phyloP scores from a whole-genome alignment of 2,113 vertebrate species.

The Pterocles burchelli region DNA sequence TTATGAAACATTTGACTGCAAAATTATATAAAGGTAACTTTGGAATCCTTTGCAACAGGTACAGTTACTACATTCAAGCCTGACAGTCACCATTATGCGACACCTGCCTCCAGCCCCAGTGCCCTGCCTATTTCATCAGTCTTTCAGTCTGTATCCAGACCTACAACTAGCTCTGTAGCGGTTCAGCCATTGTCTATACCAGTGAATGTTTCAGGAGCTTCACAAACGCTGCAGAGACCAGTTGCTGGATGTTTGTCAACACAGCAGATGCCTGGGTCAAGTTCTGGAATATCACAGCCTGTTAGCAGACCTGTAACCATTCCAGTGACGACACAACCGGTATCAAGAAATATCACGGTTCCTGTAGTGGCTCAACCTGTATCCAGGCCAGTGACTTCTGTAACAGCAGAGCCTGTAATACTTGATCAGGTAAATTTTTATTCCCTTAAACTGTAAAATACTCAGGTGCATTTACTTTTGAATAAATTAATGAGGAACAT shows the following conservation, averaged over 20 bases:
- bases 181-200: conserved; percentile 73
- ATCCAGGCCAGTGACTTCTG: conserved; percentile 63
- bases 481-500: background rate
- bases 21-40: conserved; percentile 27
- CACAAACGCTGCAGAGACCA: conserved; percentile 53
- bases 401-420: conserved; percentile 77
- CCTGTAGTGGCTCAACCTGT: conserved; percentile 65
- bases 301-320: conserved; percentile 62
- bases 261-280: conserved; percentile 58
- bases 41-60: conserved; percentile 75
- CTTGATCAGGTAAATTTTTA: conserved; percentile 79
- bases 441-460: background rate
- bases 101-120: conserved; percentile 66
- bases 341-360: conserved; percentile 53
- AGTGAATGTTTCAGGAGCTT: conserved; percentile 64
- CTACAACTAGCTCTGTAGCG: conserved; percentile 52
- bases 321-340: conserved; percentile 59
- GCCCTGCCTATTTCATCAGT: conserved; percentile 55
- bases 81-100: conserved; percentile 64
- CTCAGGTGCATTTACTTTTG: background rate
- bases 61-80: conserved; percentile 71
- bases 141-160: conserved; percentile 73
- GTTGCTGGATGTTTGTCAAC: conserved; percentile 58
- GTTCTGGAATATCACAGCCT: conserved; percentile 61
- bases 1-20: background rate